phyloP scores from a whole-genome alignment of 2,888 invertebrate species.

The Cephus pygmeus region DNA sequence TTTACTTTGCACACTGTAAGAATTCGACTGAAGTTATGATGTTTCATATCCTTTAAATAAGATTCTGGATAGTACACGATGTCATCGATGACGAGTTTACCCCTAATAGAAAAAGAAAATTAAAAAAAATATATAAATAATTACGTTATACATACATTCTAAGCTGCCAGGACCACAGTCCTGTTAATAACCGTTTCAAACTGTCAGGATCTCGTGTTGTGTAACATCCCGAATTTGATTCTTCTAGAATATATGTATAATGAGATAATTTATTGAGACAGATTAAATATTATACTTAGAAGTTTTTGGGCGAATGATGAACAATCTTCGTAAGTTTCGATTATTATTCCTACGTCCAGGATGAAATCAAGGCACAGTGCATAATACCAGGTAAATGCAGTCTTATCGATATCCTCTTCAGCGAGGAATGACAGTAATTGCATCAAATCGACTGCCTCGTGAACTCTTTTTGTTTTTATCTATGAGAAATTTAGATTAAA shows the following conservation, averaged over 20 bases:
- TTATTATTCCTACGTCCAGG: constrained; percentile 70
- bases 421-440: constrained; percentile 56
- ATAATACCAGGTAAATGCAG: constrained; percentile 68
- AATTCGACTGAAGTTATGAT: constrained; percentile 29
- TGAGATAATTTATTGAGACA: not conserved
- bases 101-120: constrained; percentile 25
- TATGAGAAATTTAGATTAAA: constrained; percentile 12
- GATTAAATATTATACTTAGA: constrained; percentile 24
- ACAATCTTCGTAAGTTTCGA: constrained; percentile 68
- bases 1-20: constrained; percentile 33
- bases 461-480: constrained; percentile 64
- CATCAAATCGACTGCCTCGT: constrained; percentile 68
- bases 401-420: constrained; percentile 50
- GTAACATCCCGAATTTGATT: constrained; percentile 1
- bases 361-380: constrained; percentile 71
- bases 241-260: not conserved
- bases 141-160: constrained; percentile 38
- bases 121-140: not conserved
- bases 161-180: constrained; percentile 42
- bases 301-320: constrained; percentile 64
- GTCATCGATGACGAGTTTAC: constrained; percentile 6
- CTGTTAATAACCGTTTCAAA: constrained; percentile 31
- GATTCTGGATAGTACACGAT: constrained; percentile 6
- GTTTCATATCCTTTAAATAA: constrained; percentile 12
- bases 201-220: constrained; percentile 41